Evolutionary conservation across 1,140 invertebrate genomes (phyloP), one percentile per base, ranked within the genome.

Genomic region (Hycleus cichorii): DNA sequence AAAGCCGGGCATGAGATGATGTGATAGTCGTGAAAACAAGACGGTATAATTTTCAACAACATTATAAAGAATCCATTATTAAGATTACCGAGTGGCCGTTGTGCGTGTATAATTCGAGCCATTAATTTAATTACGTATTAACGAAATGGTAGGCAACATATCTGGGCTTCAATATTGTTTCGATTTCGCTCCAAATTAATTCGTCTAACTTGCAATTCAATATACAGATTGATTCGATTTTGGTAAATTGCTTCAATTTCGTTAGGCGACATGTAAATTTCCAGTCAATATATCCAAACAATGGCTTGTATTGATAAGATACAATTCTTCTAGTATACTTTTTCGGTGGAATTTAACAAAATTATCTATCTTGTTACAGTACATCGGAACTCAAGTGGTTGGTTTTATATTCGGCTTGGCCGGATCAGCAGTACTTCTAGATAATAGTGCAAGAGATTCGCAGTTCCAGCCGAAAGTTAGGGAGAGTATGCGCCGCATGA

Each of bases 361-460:
- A 10, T 10, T 42, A n/a, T 42, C 9, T 42, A 4, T 42, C 40
- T n/a, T 55, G 44, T 77, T 76, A 47, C 76, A 90, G 88, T 88
- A 83, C 59, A 81, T 85, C 57, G 83, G 77, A 27, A 75, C 86
- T 1, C 88, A 91, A 71, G 69, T 83, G 1, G 73, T 88, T 9
- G 79, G 81, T 4, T 90, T 92, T 63, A 65, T 90, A 3, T 70
- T 87, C 26, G 84, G 87, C 7, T 71, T 93, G 2, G 76, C 84
- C 0, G 91, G 90, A 3, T 81, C 88, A 0, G 86, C 87, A 4
- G 83, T 93, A 9, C 76, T 91, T 0, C 71, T 93, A 45, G 85
- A 88, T 69, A 87, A 87, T 70, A 90, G 88, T 40, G 88, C 89
- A 0, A 83, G 87, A 48, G 79, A 88, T 68, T 91, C 89, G 10